Percentiles rank a stretch among this genome's conserved stretches.
phyloP scores from a whole-genome alignment of 2,888 invertebrate species.

The Seira sanloemensis region DNA sequence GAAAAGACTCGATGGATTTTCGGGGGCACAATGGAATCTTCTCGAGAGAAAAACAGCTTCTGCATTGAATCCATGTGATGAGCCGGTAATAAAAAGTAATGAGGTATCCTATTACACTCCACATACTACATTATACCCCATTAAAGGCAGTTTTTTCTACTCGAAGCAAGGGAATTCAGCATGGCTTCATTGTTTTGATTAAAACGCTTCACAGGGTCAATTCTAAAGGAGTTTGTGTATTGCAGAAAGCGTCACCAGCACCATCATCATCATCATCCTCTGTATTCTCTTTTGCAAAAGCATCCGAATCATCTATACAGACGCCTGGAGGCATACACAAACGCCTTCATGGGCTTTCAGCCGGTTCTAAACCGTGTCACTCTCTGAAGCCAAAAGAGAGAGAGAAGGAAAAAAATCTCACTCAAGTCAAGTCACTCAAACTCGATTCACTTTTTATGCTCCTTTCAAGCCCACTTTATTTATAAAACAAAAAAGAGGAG shows the following conservation, averaged over 20 bases:
- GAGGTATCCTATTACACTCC: background rate
- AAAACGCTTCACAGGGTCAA: conserved; percentile 16
- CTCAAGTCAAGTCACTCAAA: too few relatives aligned
- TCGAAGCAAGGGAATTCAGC: background rate
- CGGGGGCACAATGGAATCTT: too few relatives aligned
- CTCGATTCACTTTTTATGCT: too few relatives aligned
- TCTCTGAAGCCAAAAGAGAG: background rate
- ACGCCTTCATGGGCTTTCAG: background rate
- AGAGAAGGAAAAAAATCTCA: background rate
- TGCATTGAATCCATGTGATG: too few relatives aligned
- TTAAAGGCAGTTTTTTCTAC: background rate
- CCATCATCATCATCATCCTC: background rate
- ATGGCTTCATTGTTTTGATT: conserved; percentile 58
- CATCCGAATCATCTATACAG: background rate
- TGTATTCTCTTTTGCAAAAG: background rate
- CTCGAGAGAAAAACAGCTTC: too few relatives aligned
- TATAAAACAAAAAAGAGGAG: too few relatives aligned
- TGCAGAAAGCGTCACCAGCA: conserved; percentile 17
- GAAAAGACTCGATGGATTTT: too few relatives aligned
- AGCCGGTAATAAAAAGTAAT: background rate
- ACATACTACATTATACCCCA: too few relatives aligned
- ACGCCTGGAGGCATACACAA: background rate
- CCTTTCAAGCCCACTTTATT: too few relatives aligned
- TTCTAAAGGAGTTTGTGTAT: background rate
- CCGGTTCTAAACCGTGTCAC: conserved; percentile 23